A percentile compares a stretch with the other conserved stretches of the same genome.
Evolutionary conservation across 2,113 vertebrate genomes (phyloP).

Genomic region (Equus przewalskii): DNA sequence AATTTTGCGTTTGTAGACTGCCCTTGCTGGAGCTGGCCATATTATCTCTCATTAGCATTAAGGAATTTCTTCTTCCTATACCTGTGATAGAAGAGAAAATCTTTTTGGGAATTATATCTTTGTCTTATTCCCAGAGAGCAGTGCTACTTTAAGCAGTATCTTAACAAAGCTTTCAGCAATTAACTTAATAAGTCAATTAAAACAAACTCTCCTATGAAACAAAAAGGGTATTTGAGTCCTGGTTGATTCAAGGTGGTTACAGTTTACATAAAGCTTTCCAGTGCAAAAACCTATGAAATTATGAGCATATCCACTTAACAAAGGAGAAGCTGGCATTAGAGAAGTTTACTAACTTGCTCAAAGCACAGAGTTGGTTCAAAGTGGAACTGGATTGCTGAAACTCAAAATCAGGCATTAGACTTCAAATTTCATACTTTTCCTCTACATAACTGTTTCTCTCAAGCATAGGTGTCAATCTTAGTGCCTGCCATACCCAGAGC

Average conservation of each 20-base stretch:
- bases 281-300: neutral
- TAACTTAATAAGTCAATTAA: conserved; percentile 11
- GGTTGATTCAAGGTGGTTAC: neutral
- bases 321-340: neutral
- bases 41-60: neutral
- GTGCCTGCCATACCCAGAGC: neutral
- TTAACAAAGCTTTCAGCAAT: conserved; percentile 34
- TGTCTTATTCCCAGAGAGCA: neutral
- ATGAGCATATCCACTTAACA: neutral
- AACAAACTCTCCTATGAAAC: neutral
- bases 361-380: neutral
- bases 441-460: neutral
- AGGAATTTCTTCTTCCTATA: neutral
- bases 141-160: neutral
- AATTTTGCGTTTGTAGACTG: neutral
- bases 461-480: neutral
- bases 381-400: neutral
- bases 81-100: conserved; percentile 22
- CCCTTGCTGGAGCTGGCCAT: neutral
- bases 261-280: conserved; percentile 19
- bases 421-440: neutral
- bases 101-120: neutral
- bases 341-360: neutral
- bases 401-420: neutral
- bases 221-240: neutral